Conservation (phyloP, 2,888 invertebrate genomes). For the Plagodis pulveraria region DNA sequence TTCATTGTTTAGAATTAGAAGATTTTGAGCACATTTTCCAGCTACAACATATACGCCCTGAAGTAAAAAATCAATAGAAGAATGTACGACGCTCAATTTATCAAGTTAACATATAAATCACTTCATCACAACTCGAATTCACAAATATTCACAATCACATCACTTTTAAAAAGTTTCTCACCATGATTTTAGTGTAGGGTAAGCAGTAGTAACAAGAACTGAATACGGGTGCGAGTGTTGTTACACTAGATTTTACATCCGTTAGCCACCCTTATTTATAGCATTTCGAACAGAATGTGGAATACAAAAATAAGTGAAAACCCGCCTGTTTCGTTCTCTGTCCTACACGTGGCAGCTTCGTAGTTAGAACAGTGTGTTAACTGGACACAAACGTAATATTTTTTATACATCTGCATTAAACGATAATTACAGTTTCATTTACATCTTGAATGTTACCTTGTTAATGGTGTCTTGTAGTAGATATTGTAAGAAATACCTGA, state of each 20-base stretch:
- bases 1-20: too few species aligned
- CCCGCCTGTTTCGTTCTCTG: conserved; percentile 64
- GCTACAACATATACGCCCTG: too few species aligned
- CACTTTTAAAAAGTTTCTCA: conserved; percentile 58
- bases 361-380: conserved; percentile 12
- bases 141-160: conserved; percentile 39
- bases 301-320: conserved; percentile 83
- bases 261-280: conserved; percentile 81
- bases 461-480: too few species aligned
- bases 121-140: conserved; percentile 5
- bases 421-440: too few species aligned
- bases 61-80: too few species aligned
- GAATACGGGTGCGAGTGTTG: conserved; percentile 83
- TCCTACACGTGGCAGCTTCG: conserved; percentile 43
- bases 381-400: neutral
- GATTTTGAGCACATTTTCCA: too few species aligned
- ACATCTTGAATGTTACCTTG: too few species aligned
- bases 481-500: too few species aligned
- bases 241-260: conserved; percentile 78
- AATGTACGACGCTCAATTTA: neutral
- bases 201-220: conserved; percentile 80
- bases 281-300: conserved; percentile 64
- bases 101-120: too few species aligned
- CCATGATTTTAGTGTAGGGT: conserved; percentile 71
- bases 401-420: too few species aligned